Evolutionary conservation across 2,888 invertebrate genomes (phyloP).

Genomic region (Bugulina stolonifera): DNA sequence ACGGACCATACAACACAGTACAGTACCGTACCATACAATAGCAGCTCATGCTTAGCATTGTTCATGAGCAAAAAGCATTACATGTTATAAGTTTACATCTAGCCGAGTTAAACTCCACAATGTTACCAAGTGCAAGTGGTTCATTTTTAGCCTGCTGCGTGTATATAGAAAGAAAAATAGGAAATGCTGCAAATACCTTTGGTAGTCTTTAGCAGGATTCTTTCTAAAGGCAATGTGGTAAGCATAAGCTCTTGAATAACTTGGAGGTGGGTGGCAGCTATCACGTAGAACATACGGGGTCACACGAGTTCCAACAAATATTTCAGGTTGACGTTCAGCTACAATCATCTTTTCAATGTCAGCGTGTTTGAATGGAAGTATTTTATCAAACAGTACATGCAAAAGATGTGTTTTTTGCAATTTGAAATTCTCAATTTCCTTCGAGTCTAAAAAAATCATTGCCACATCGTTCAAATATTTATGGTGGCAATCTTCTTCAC

Average conservation of each 20-base stretch:
- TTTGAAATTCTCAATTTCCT: neutral
- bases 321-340: neutral
- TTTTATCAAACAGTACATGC: neutral
- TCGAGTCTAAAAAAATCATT: neutral
- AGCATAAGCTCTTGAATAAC: neutral
- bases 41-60: too few relatives aligned
- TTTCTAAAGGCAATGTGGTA: neutral
- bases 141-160: too few relatives aligned
- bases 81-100: too few relatives aligned
- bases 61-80: too few relatives aligned
- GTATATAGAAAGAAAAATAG: too few relatives aligned
- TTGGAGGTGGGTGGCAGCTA: neutral
- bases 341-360: neutral
- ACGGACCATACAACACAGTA: too few relatives aligned
- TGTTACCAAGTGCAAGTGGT: too few relatives aligned
- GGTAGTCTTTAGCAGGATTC: too few relatives aligned
- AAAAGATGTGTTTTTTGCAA: neutral
- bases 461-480: neutral
- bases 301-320: neutral
- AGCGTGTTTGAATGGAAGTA: neutral
- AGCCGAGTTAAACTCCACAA: too few relatives aligned
- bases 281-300: neutral
- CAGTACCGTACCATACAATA: too few relatives aligned
- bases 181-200: too few relatives aligned
- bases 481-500: neutral